Conservation (phyloP, 2,888 invertebrate species). For the Lasiommata megera region DNA sequence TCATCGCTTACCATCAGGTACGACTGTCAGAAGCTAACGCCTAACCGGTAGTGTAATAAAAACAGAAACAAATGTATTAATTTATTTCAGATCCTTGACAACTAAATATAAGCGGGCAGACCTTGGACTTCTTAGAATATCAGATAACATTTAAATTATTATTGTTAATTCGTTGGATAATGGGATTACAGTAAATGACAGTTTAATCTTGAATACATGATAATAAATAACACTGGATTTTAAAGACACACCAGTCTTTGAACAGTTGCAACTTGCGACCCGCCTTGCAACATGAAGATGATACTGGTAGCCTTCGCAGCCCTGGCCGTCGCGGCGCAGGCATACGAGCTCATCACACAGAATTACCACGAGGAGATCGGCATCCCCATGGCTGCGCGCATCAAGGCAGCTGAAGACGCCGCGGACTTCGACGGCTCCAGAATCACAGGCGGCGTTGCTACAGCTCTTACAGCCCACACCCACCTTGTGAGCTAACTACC, state of each 20-base stretch:
- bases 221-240: background rate
- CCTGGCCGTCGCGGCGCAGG: slow-evolving; percentile 27
- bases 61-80: too few relatives aligned
- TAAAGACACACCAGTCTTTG: background rate
- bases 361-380: slow-evolving; percentile 47
- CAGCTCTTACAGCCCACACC: slow-evolving; percentile 36
- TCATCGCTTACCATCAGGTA: too few relatives aligned
- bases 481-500: slow-evolving; percentile 35
- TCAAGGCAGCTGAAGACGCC: slow-evolving; percentile 37
- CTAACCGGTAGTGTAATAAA: too few relatives aligned
- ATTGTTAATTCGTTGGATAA: too few relatives aligned
- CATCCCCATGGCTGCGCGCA: slow-evolving; percentile 41
- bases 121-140: too few relatives aligned
- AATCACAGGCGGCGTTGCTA: slow-evolving; percentile 43
- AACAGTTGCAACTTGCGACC: background rate
- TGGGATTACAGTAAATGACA: background rate
- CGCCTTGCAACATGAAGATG: slow-evolving; percentile 25
- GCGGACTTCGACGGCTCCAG: slow-evolving; percentile 39
- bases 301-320: slow-evolving; percentile 26
- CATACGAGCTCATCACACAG: slow-evolving; percentile 31
- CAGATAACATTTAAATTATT: too few relatives aligned
- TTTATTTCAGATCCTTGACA: too few relatives aligned
- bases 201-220: background rate
- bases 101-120: too few relatives aligned
- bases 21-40: too few relatives aligned